Evolutionary conservation across 2,113 vertebrate genomes (phyloP), one percentile per base, ranked within the genome.

Genomic region (Paedocypris sp.): DNA sequence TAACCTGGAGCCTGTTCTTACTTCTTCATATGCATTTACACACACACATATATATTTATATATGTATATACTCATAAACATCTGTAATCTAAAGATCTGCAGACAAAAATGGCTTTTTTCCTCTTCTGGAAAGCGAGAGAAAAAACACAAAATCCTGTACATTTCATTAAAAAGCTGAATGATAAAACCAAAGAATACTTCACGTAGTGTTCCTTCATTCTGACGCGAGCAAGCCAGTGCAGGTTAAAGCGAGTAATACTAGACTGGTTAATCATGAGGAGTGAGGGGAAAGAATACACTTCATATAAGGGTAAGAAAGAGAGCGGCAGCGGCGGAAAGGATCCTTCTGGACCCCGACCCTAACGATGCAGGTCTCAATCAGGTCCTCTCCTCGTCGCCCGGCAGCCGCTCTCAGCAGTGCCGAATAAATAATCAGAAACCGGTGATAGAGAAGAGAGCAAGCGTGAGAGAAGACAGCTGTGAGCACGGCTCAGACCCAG

Each of bases 401-500:
- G n/a, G n/a, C n/a, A n/a, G n/a, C n/a, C n/a, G n/a, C n/a, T n/a
- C n/a, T n/a, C n/a, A n/a, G n/a, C n/a, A n/a, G n/a, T n/a, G n/a
- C n/a, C n/a, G n/a, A n/a, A n/a, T n/a, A n/a, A n/a, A n/a, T n/a
- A n/a, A n/a, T n/a, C n/a, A n/a, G n/a, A n/a, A n/a, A n/a, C n/a
- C n/a, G n/a, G n/a, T n/a, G 73, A 67, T 69, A 48, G 57, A 67
- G 68, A 43, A 74, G 49, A 51, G 54, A 66, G 49, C 18, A 12
- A 6, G 59, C 19, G 65, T 70, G 33, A 68, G 28, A 58, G 60
- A 71, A n/a, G n/a, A n/a, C n/a, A n/a, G n/a, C n/a, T n/a, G 38
- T 60, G 43, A 49, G 42, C 9, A 26, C 28, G 26, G 53, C 68
- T 99, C 88, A 97, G 77, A 97, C 87, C 93, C 94, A 98, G 35